phyloP scores from a whole-genome alignment of 2,113 vertebrate species.

The Brachypteracias leptosomus region DNA sequence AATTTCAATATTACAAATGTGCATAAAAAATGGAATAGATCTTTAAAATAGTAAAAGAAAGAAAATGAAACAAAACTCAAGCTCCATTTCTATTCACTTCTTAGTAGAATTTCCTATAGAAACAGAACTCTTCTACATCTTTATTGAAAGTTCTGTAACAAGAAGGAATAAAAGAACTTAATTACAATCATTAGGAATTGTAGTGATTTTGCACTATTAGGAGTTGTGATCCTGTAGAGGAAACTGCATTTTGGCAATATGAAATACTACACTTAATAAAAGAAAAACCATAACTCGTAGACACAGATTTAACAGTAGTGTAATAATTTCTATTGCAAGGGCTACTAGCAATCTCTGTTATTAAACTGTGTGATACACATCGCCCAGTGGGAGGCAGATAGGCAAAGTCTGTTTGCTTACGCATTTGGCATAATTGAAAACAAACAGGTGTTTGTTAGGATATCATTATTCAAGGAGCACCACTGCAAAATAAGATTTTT shows the following conservation, averaged over 20 bases:
- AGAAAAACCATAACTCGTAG: not conserved
- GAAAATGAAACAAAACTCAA: not conserved
- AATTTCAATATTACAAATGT: not conserved
- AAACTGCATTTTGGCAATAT: not conserved
- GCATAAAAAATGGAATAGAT: not conserved
- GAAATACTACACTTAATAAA: not conserved
- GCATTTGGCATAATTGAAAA: conserved; percentile 26
- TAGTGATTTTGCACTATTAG: not conserved
- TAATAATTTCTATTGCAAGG: not conserved
- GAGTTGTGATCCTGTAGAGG: not conserved
- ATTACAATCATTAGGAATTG: not conserved
- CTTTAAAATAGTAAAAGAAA: not conserved
- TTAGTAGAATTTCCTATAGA: not conserved
- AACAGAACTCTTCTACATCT: not conserved
- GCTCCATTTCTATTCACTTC: not conserved
- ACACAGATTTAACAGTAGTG: not conserved
- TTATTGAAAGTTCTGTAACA: conserved; percentile 3
- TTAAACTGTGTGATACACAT: not conserved
- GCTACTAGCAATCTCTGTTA: not conserved
- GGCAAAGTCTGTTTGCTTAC: conserved; percentile 11
- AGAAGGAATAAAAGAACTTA: not conserved
- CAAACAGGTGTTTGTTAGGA: conserved; percentile 27
- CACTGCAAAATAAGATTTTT: not conserved
- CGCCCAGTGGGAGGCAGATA: conserved; percentile 18
- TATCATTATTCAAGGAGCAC: conserved; percentile 24